Conservation (phyloP, 2,113 vertebrate genomes). For the Atherinomorus stipes region DNA sequence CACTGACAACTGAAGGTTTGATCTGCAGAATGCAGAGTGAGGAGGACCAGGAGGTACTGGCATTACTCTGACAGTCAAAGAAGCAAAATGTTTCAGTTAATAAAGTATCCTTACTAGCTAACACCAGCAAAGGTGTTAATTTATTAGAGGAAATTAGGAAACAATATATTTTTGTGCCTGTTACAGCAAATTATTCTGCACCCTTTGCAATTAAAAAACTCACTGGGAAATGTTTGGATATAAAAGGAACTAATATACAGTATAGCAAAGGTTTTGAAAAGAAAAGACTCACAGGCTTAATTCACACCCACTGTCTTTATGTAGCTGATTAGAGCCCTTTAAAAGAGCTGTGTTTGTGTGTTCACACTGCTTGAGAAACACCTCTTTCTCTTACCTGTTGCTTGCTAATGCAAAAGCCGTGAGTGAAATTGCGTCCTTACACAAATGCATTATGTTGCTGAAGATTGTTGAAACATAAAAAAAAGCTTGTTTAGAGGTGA, state of each 20-base stretch:
- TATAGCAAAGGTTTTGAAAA: too few relatives aligned
- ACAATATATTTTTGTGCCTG: background rate
- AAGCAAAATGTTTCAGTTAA: background rate
- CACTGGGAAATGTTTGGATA: too few relatives aligned
- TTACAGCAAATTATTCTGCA: background rate
- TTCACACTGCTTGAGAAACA: background rate
- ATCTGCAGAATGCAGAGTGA: background rate
- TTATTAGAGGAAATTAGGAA: background rate
- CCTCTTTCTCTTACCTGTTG: background rate
- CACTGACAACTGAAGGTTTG: slow-evolving; percentile 2
- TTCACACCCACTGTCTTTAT: background rate
- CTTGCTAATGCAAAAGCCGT: background rate
- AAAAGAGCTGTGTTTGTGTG: background rate
- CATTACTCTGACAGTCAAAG: background rate
- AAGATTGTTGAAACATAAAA: background rate
- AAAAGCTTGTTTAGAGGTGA: background rate
- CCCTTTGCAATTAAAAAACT: too few relatives aligned
- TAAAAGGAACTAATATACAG: too few relatives aligned
- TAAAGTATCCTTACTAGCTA: slow-evolving; percentile 6
- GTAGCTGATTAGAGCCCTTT: background rate
- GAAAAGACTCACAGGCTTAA: too few relatives aligned
- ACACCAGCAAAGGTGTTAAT: background rate
- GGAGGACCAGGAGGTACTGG: background rate
- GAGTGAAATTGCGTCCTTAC: too few relatives aligned
- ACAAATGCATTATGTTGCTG: background rate